These are phyloP conservation scores for Oasisia sp. DNA, from an alignment of 2,888 invertebrate species.

Conservation along the genomic window DNA sequence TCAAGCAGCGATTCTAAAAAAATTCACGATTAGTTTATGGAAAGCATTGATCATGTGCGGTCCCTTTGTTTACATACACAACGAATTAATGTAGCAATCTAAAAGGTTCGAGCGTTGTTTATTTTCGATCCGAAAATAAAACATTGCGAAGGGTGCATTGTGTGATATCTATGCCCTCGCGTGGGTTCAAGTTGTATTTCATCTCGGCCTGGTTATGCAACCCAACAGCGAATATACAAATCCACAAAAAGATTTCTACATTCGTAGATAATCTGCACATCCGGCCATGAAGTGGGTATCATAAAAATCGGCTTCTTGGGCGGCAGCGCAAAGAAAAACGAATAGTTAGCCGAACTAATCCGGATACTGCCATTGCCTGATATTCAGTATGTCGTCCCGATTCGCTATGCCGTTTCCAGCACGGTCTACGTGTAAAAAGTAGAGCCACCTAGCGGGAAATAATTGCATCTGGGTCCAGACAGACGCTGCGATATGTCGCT, in stretches of 20 bases:
- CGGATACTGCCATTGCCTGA: not conserved
- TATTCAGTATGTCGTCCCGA: not conserved
- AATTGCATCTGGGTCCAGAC: not conserved
- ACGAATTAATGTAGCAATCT: not conserved
- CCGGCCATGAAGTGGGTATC: not conserved
- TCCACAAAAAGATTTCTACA: not conserved
- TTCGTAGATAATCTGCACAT: not conserved
- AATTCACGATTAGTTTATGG: not conserved
- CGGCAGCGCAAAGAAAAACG: not conserved
- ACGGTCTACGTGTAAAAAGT: not conserved
- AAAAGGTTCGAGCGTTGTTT: not conserved
- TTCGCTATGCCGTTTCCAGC: not conserved
- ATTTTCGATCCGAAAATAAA: not conserved
- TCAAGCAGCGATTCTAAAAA: not conserved
- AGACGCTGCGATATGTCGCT: not conserved
- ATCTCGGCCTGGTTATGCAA: not conserved
- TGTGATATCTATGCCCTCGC: not conserved
- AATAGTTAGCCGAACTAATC: not conserved
- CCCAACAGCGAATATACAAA: not conserved
- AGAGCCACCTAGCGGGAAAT: not conserved
- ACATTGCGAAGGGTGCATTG: not conserved
- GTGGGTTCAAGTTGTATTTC: not conserved
- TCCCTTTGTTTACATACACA: no score
- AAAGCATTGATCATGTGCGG: not conserved
- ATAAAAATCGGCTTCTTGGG: not conserved